Base-by-base conservation (phyloP, 2,888 invertebrate species). In the Falcaria lacertinaria region DNA sequence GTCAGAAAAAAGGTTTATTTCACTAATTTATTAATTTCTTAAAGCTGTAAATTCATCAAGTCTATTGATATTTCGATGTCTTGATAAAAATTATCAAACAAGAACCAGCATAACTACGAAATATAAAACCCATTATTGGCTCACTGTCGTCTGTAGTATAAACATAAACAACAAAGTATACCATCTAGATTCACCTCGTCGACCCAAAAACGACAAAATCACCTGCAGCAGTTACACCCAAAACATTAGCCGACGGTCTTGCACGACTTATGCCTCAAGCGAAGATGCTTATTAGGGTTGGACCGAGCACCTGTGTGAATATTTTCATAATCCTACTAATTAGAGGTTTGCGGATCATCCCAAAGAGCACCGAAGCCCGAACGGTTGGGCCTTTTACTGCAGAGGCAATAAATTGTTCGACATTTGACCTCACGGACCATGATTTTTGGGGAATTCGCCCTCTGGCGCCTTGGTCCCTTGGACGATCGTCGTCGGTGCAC, bases 401-500 rank as follows among this genome's bases (percentile, higher is more conserved):
- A 67, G 86, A 77, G 86, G 86, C 86, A 78, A 89, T 89, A 89
- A 89, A 89, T 89, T 85, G 76, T 80, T 89, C 89, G 89, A 89
- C 89, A 81, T 89, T 88, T 89, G 89, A 89, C 89, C 89, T 72
- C 73, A 53, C 54, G 57, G 63, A 65, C 73, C 69, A 64, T 70
- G 68, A 77, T 82, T 79, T 84, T 89, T 82, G 75, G 80, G 77
- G 82, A 80, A 80, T 84, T 82, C 66, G 82, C 88, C 89, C 75
- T 79, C 71, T 51, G 81, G 86, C 68, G 67, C 69, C 71, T 69
- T 74, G 74, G 61, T 64, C 66, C 61, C 19, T 37, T 37, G 48
- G 60, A 67, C 58, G 60, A 52, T 59, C 67, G 64, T 63, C 60
- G 65, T 64, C 67, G 71, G 70, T 59, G 54, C 68, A 80, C 70